These are phyloP conservation scores for Lucilia sericata DNA, from an alignment of 1,140 invertebrate genomes.

Conservation along the genomic window DNA sequence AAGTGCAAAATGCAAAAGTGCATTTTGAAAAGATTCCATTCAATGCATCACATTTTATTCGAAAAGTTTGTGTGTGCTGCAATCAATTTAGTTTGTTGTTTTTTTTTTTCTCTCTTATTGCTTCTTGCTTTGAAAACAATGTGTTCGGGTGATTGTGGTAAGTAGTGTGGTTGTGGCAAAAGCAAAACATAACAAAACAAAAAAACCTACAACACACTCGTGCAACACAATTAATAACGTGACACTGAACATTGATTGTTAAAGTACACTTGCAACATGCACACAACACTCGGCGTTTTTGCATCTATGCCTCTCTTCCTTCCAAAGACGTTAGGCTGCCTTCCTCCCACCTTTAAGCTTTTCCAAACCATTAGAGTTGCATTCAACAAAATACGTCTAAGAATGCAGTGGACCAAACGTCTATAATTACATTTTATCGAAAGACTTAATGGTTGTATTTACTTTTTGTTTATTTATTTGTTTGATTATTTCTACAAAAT, in stretches of 20 bases:
- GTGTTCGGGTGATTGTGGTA: background rate
- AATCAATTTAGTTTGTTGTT: constrained; percentile 7
- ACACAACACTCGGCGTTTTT: background rate
- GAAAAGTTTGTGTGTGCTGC: background rate
- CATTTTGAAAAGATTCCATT: background rate
- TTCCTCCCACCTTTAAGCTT: background rate
- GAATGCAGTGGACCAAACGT: constrained; percentile 35
- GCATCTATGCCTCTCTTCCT: background rate
- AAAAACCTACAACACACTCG: background rate
- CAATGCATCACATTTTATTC: background rate
- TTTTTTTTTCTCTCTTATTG: background rate
- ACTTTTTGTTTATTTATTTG: background rate
- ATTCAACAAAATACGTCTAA: constrained; percentile 16
- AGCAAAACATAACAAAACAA: background rate
- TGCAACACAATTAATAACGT: constrained; percentile 20
- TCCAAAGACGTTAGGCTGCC: background rate
- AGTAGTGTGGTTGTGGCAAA: background rate
- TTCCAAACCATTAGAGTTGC: constrained; percentile 15
- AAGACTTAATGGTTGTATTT: constrained; percentile 15
- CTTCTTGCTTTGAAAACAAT: background rate
- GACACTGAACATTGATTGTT: constrained; percentile 29
- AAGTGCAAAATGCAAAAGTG: constrained; percentile 1
- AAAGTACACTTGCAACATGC: constrained; percentile 26
- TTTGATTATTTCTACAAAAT: background rate
- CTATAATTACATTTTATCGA: constrained; percentile 29